These are phyloP conservation scores for Heterotilapia buettikoferi DNA, from an alignment of 2,113 vertebrate species.

Conservation along the genomic window DNA sequence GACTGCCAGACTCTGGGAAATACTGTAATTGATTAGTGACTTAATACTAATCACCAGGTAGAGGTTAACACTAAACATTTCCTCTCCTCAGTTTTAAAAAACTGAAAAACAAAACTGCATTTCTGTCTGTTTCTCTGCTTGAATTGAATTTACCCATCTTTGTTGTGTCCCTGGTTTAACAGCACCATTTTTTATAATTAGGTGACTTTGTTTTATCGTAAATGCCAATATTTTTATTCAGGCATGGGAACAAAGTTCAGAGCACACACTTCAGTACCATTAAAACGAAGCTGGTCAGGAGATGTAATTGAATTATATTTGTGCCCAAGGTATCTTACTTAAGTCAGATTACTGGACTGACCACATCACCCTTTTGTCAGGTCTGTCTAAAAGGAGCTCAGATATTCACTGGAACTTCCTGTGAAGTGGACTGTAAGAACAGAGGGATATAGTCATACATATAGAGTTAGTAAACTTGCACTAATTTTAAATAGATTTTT, in stretches of 20 bases:
- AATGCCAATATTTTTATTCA: neutral
- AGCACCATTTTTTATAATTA: neutral
- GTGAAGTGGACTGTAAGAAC: neutral
- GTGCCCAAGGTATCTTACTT: neutral
- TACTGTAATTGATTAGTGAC: neutral
- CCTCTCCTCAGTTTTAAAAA: neutral
- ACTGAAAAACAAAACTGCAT: neutral
- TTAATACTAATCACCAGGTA: neutral
- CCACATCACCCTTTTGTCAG: neutral
- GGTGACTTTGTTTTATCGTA: neutral
- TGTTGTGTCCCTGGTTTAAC: neutral
- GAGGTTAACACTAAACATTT: neutral
- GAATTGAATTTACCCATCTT: neutral
- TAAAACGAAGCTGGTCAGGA: neutral
- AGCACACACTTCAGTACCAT: neutral
- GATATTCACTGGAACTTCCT: neutral
- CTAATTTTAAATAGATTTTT: neutral
- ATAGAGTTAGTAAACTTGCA: neutral
- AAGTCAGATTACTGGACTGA: neutral
- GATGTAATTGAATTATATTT: neutral
- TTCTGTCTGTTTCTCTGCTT: neutral
- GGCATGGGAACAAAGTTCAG: neutral
- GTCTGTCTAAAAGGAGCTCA: neutral
- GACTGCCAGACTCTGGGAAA: neutral
- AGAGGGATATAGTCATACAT: neutral